Conservation (phyloP, 2,113 vertebrate genomes). For the Herpetotheres cachinnans region DNA sequence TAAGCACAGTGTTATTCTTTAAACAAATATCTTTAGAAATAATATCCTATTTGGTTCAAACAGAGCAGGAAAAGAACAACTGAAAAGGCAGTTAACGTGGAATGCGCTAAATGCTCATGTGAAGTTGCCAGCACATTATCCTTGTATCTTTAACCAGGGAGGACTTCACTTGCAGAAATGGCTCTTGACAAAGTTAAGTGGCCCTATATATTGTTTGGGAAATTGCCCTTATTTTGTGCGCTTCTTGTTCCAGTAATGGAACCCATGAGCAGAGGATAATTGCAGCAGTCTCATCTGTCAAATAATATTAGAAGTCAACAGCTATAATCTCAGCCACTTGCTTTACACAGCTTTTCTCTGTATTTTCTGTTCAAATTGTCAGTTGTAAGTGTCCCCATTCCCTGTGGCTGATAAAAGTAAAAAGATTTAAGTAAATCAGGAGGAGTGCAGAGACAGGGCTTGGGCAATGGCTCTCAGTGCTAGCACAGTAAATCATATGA, state of each 20-base stretch:
- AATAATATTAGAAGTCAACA: conserved; percentile 94
- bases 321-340: conserved; percentile 83
- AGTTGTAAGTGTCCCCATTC: conserved; percentile 81
- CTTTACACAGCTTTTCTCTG: conserved; percentile 78
- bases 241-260: conserved; percentile 91
- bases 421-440: conserved; percentile 80
- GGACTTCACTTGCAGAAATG: conserved; percentile 81
- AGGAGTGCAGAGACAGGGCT: conserved; percentile 58
- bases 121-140: conserved; percentile 69
- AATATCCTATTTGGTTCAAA: conserved; percentile 68
- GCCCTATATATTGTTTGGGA: conserved; percentile 90
- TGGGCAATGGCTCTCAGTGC: conserved; percentile 30
- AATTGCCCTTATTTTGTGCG: conserved; percentile 90
- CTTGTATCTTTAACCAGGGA: conserved; percentile 73
- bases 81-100: conserved; percentile 64
- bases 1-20: conserved; percentile 24
- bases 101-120: conserved; percentile 58
- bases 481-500: conserved; percentile 63
- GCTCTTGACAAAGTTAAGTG: conserved; percentile 94
- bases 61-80: conserved; percentile 64
- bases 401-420: conserved; percentile 76
- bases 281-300: conserved; percentile 88
- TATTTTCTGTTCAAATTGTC: conserved; percentile 82
- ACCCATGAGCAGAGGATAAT: conserved; percentile 90
- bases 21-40: conserved; percentile 71